Base-by-base conservation (phyloP, 2,113 vertebrate species). In the Motacilla tschutschensis region DNA sequence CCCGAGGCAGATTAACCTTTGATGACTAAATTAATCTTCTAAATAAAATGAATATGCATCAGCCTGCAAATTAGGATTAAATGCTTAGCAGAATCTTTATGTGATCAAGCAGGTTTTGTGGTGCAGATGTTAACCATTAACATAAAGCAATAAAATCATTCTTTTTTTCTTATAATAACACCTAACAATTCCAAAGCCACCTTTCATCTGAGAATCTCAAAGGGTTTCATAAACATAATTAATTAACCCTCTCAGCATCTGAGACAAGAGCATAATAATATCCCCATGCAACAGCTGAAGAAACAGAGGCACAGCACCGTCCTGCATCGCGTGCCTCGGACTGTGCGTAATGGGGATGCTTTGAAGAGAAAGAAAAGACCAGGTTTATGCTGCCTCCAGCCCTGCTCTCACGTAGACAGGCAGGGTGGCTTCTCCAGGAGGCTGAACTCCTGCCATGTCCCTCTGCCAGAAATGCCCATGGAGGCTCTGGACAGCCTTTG, bases 41-140 rank as follows among this genome's bases (percentile, higher is more conserved):
- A 95, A 95, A 93, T 89, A 95, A 95, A 95, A 96, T 96, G 89
- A 96, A 95, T 95, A 96, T 96, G 93, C 94, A 95, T 94, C 89
- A 94, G 91, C 67, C 93, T 94, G 92, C 83, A 95, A 94, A 95
- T 94, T 94, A 94, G 93, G 94, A 94, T 93, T 95, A 95, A 94
- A 95, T 91, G 89, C 91, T 95, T 91, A 92, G 81, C 72, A 90
- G 91, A 92, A 96, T 91, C 93, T 94, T 93, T 94, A 95, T 92
- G 91, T 83, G 92, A 96, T 94, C 94, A 92, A 94, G 91, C 83
- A 93, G 91, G 89, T 93, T 95, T 95, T 95, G 93, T 83, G 85
- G 92, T 94, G 85, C 91, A 93, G 91, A 94, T 95, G 93, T 95
- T 93, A 96, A 94, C 92, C 83, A 93, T 94, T 95, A 91, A 91